Percentiles rank a stretch among this genome's conserved stretches.
Conservation (phyloP, 1,140 invertebrate genomes). For the Diploscapter pachys region DNA sequence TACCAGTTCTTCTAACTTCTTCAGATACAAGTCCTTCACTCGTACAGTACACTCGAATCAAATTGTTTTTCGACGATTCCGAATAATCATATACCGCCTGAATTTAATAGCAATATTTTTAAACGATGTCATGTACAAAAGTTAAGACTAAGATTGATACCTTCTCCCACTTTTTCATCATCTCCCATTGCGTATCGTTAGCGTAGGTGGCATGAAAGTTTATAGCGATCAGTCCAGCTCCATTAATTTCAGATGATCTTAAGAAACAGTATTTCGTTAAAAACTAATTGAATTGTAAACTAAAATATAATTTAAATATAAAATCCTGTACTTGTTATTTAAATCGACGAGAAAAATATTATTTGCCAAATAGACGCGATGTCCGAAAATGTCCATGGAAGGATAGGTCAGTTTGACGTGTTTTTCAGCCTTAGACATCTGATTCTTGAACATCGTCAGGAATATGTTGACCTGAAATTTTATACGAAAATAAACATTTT, state of each 20-base stretch:
- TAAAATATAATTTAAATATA: constrained; percentile 2
- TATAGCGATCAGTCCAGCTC: constrained; percentile 47
- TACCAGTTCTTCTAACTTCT: constrained; percentile 55
- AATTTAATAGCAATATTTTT: neutral
- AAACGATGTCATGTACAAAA: neutral
- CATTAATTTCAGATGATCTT: constrained; percentile 53
- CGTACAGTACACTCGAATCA: constrained; percentile 50
- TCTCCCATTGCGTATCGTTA: constrained; percentile 44
- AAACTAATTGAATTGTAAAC: neutral
- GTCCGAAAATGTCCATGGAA: constrained; percentile 54
- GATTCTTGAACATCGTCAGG: constrained; percentile 52
- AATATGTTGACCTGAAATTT: constrained; percentile 46
- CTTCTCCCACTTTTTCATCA: constrained; percentile 57
- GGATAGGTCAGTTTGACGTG: constrained; percentile 57
- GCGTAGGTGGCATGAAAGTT: constrained; percentile 57
- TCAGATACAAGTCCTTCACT: constrained; percentile 56
- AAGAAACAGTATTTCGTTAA: neutral
- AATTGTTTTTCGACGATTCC: constrained; percentile 43
- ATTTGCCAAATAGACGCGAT: constrained; percentile 54
- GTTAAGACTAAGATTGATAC: neutral
- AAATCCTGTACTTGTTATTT: constrained; percentile 45
- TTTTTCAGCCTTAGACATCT: constrained; percentile 44
- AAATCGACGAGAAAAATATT: constrained; percentile 55
- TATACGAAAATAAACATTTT: neutral
- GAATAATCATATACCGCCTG: constrained; percentile 52